Conservation (phyloP, 2,797 vertebrate species). For the Ceyx erithaca region DNA sequence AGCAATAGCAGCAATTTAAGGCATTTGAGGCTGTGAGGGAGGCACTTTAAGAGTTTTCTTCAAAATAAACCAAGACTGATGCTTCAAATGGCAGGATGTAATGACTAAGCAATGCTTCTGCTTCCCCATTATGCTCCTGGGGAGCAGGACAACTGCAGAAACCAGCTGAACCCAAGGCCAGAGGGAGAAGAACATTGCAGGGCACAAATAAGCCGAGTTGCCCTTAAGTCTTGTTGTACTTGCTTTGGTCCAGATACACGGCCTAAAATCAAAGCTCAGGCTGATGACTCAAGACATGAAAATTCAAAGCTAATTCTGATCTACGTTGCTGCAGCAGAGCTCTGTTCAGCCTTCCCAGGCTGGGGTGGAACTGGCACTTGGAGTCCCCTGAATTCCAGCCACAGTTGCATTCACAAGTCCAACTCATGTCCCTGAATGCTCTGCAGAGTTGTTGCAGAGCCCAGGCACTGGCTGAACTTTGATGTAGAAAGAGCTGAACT, state of each 20-base stretch:
- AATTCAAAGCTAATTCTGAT: conserved; percentile 8
- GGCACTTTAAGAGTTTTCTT: neutral
- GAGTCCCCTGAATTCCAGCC: neutral
- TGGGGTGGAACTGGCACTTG: neutral
- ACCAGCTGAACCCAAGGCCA: neutral
- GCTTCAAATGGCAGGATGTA: neutral
- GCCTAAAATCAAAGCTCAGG: neutral
- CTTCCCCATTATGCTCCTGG: neutral
- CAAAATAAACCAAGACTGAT: neutral
- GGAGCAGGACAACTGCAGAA: neutral
- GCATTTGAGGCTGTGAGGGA: neutral
- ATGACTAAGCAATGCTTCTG: neutral
- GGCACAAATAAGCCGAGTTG: neutral
- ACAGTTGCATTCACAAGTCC: neutral
- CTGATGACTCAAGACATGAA: neutral
- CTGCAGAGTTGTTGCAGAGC: neutral
- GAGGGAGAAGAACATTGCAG: neutral
- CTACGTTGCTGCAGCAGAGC: neutral
- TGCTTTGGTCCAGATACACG: neutral
- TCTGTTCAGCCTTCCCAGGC: neutral
- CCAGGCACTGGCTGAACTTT: neutral
- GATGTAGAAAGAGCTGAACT: neutral
- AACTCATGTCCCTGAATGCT: neutral
- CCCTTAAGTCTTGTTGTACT: neutral
- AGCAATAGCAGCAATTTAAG: neutral